Percentiles rank a stretch among this genome's conserved stretches.
Conservation (phyloP, 1,140 invertebrate species). For the Odontomachus brunneus region DNA sequence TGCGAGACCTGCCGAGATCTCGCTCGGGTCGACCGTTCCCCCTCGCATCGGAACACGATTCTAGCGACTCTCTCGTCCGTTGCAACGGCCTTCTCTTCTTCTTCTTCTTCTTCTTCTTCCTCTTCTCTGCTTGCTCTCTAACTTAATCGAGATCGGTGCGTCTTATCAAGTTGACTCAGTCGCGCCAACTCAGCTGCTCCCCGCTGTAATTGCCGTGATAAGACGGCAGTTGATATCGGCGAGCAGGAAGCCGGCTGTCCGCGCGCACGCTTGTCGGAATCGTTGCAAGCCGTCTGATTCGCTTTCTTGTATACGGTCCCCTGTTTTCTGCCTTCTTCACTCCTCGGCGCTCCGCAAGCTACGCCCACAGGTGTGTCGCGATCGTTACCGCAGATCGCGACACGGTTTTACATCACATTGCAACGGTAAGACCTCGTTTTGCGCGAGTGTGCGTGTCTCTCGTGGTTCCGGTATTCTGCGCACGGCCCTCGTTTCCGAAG, state of each 20-base stretch:
- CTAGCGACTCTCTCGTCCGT: neutral
- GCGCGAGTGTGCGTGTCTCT: neutral
- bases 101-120: neutral
- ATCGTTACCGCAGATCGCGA: conserved; percentile 47
- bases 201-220: neutral
- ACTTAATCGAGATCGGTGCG: conserved; percentile 7
- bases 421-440: conserved; percentile 1
- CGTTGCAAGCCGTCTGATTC: no score
- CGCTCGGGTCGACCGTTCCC: no score
- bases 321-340: neutral
- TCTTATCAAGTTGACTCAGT: neutral
- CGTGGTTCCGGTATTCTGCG: neutral
- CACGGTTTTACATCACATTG: conserved; percentile 6
- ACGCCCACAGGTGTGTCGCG: conserved; percentile 55
- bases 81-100: neutral
- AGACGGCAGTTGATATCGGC: neutral
- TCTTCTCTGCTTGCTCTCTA: neutral
- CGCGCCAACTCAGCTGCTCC: no score
- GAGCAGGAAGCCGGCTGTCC: no score
- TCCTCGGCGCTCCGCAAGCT: neutral
- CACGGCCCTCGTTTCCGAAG: neutral
- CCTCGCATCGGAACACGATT: no score
- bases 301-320: neutral
- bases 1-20: no score
- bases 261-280: no score